Conservation (phyloP, 2,113 vertebrate genomes). For the Vidua chalybeata region DNA sequence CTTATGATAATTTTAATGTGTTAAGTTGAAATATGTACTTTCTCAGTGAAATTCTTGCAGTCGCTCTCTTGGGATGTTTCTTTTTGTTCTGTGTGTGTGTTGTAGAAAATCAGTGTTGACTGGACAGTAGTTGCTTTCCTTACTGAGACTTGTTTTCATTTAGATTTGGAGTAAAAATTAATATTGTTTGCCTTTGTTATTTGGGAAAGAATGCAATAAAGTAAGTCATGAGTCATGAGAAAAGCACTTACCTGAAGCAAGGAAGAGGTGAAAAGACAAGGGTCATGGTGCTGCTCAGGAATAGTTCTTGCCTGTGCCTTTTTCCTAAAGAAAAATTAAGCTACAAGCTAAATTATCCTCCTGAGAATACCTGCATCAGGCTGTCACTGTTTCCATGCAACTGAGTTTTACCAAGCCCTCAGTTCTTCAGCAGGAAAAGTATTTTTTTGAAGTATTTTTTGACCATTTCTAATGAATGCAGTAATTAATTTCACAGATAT, state of each 20-base stretch:
- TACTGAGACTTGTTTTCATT: neutral
- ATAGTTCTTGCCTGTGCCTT: neutral
- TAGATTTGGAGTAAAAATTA: neutral
- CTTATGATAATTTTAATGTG: neutral
- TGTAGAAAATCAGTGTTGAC: neutral
- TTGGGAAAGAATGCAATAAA: neutral
- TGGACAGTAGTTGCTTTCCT: neutral
- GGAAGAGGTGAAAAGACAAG: rapidly evolving
- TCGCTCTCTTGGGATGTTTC: neutral
- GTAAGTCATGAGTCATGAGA: neutral
- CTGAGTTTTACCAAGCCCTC: neutral
- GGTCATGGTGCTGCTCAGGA: neutral
- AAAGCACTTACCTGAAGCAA: neutral
- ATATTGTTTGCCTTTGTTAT: neutral
- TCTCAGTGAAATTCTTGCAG: neutral
- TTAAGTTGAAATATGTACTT: neutral
- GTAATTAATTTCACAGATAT: neutral
- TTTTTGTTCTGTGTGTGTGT: neutral
- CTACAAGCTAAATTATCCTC: neutral
- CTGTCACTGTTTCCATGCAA: neutral
- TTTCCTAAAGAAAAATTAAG: neutral
- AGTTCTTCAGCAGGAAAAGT: neutral
- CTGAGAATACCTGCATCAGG: neutral
- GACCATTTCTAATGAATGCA: neutral
- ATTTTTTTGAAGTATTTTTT: neutral